Conservation (phyloP, 2,888 invertebrate genomes). For the Sminthurinus aureus region DNA sequence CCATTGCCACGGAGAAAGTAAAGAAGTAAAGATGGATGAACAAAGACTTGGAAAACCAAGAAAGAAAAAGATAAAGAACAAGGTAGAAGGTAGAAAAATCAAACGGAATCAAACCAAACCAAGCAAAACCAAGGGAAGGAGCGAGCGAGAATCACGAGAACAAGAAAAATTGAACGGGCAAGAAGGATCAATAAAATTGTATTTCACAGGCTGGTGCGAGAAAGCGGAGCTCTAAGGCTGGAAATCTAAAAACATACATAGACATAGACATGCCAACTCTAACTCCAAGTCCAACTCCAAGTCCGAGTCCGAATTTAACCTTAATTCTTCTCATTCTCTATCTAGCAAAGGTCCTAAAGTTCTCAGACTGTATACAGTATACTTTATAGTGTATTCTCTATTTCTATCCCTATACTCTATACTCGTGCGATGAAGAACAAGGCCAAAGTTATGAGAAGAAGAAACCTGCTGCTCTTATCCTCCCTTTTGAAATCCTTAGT, state of each 20-base stretch:
- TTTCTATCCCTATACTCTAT: no score
- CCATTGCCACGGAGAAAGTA: background rate
- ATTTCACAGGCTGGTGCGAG: background rate
- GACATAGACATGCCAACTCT: no score
- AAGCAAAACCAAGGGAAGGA: background rate
- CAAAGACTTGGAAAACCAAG: no score
- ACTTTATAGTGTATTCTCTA: no score
- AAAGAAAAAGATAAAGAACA: background rate
- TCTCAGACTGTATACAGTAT: background rate
- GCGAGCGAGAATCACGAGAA: background rate
- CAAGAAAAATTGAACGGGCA: background rate
- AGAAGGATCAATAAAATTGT: constrained; percentile 27
- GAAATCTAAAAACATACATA: no score
- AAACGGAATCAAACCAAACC: background rate
- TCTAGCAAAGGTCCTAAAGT: background rate
- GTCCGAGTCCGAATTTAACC: background rate
- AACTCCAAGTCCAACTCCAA: background rate
- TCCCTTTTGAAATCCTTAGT: constrained; percentile 4
- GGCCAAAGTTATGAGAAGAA: background rate
- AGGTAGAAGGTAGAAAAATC: background rate
- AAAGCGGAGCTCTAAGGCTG: no score
- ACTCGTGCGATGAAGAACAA: background rate
- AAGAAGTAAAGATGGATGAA: constrained; percentile 1
- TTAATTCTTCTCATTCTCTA: background rate
- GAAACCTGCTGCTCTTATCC: background rate